A percentile compares a stretch with the other conserved stretches of the same genome.
Evolutionary conservation across 2,797 vertebrate genomes (phyloP).

Genomic region (Argentina silus): DNA sequence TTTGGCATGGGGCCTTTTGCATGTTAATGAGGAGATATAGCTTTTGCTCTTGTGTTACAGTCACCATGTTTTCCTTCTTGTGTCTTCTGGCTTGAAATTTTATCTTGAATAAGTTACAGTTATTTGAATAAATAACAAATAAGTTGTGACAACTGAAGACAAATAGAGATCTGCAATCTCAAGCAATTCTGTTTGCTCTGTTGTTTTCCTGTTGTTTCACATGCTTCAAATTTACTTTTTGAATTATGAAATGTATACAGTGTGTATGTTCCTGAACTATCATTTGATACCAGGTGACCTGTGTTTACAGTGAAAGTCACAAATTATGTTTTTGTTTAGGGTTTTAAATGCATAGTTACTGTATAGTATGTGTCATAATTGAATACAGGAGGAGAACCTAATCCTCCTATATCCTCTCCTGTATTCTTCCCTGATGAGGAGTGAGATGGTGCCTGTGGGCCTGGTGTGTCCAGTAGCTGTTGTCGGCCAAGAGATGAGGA

Average conservation of each 20-base stretch:
- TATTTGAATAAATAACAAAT: constrained; percentile 6
- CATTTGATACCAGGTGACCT: too few relatives aligned
- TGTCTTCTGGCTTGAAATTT: constrained; percentile 12
- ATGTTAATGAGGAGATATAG: constrained; percentile 14
- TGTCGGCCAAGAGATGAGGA: too few relatives aligned
- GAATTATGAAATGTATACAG: background rate
- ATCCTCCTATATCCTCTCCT: background rate
- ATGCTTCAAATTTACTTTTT: background rate
- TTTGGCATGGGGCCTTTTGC: constrained; percentile 6
- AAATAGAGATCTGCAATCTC: background rate
- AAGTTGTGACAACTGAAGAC: background rate
- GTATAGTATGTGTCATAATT: background rate
- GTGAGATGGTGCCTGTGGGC: background rate
- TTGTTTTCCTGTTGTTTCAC: background rate
- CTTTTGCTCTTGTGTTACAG: constrained; percentile 12
- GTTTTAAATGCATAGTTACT: background rate
- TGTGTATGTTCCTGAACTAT: background rate
- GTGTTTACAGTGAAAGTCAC: too few relatives aligned
- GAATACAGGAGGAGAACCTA: background rate
- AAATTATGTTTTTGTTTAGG: background rate
- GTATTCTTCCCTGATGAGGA: background rate
- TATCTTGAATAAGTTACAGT: constrained; percentile 14
- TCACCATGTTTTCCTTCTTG: constrained; percentile 14
- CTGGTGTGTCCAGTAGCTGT: too few relatives aligned
- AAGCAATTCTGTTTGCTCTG: background rate